Percentiles rank a stretch among this genome's conserved stretches.
Conservation (phyloP, 2,797 vertebrate genomes). For the Pogonophryne albipinna region DNA sequence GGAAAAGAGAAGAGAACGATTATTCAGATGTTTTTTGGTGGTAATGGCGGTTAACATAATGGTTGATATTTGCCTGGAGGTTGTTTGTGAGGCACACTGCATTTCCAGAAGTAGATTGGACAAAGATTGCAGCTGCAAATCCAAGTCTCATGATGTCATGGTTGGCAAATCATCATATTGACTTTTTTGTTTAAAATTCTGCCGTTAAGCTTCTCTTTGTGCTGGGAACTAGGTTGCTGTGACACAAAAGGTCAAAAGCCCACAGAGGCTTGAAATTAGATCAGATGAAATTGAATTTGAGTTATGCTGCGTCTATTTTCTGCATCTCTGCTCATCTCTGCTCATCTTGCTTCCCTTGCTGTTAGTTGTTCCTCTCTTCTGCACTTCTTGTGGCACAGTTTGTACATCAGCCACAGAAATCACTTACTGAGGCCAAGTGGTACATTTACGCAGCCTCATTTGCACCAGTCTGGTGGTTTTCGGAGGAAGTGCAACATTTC, state of each 20-base stretch:
- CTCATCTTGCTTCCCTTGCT: constrained; percentile 6
- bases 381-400: constrained; percentile 4
- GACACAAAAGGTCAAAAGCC: constrained; percentile 21
- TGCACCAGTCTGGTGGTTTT: constrained; percentile 45
- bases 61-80: constrained; percentile 24
- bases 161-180: constrained; percentile 33
- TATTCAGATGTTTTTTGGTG: not conserved
- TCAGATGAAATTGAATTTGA: constrained; percentile 62
- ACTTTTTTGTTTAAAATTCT: constrained; percentile 32
- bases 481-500: constrained; percentile 32
- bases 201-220: not conserved
- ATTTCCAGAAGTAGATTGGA: constrained; percentile 1
- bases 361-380: not conserved
- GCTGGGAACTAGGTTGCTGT: constrained; percentile 21
- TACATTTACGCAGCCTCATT: constrained; percentile 41
- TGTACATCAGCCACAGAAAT: constrained; percentile 36
- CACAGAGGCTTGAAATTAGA: constrained; percentile 45
- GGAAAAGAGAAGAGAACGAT: not conserved
- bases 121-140: constrained; percentile 21
- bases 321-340: not conserved
- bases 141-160: constrained; percentile 31
- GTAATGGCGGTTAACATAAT: constrained; percentile 11
- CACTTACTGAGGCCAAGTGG: constrained; percentile 32
- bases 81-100: constrained; percentile 14
- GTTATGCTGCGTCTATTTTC: constrained; percentile 51